Conservation (phyloP, 2,888 invertebrate species). For the Spilarctia lutea region DNA sequence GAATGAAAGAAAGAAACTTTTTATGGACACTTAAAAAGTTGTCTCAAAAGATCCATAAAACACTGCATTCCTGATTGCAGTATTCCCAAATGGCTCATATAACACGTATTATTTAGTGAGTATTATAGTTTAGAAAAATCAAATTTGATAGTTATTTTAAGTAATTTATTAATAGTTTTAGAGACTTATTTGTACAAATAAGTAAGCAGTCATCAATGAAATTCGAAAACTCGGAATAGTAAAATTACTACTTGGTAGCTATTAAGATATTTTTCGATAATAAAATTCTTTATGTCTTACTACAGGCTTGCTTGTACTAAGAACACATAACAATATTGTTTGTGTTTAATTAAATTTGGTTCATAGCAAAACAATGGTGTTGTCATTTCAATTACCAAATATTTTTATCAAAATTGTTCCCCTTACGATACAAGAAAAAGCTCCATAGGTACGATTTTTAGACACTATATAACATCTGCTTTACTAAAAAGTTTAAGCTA, state of each 20-base stretch:
- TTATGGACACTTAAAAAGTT: background rate
- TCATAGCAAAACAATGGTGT: background rate
- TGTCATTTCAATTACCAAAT: background rate
- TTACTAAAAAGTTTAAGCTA: slow-evolving; percentile 46
- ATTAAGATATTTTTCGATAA: background rate
- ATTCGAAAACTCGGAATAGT: no score
- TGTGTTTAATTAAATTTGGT: background rate
- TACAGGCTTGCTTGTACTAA: background rate
- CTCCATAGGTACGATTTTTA: slow-evolving; percentile 26
- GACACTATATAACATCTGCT: slow-evolving; percentile 36
- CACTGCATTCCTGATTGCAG: no score
- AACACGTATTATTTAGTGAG: no score
- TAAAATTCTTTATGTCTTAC: background rate
- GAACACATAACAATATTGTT: background rate
- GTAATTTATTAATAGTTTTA: background rate
- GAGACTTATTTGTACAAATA: background rate
- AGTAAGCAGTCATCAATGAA: no score
- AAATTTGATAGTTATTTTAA: background rate
- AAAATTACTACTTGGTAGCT: no score
- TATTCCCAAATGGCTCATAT: no score
- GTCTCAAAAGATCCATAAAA: background rate
- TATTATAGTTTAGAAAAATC: no score
- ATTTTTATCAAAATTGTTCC: slow-evolving; percentile 1
- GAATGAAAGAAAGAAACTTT: background rate
- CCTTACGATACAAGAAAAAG: slow-evolving; percentile 37